Evolutionary conservation across 2,113 vertebrate genomes (phyloP), one percentile per base, ranked within the genome.

Genomic region (Merops nubicus): DNA sequence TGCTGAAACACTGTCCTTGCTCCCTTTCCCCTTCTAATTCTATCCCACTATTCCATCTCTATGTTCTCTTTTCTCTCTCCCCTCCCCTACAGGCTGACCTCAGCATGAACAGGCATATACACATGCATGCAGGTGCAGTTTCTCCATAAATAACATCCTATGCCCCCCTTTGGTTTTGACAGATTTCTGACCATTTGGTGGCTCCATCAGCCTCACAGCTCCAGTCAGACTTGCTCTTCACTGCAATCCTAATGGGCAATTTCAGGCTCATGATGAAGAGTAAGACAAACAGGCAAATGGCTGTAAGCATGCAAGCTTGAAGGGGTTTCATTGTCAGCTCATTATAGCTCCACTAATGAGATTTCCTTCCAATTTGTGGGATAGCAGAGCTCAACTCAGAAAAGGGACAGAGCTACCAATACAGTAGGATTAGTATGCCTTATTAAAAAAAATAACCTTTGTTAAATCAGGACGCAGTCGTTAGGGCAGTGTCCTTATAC

Each of bases 301-400:
- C 82, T 8, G 19, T 83, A 97, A 97, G 96, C 96, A 87, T 0
- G 40, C 72, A 96, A 78, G 93, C 94, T 97, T 97, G 96, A 97
- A 97, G 93, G 87, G 91, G 84, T 93, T 97, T 97, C 93, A 85
- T 94, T 97, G 95, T 95, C 92, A 96, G 94, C 96, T 97, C 96
- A 97, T 97, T 97, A 97, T 91, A 97, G 91, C 82, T 96, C 93
- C 89, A 94, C 96, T 97, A 97, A 97, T 96, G 96, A 97, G 96
- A 97, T 97, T 97, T 97, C 93, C 91, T 91, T 96, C 94, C 96
- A 97, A 97, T 97, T 97, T 97, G 94, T 93, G 90, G 93, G 79
- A 95, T 94, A 94, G 92, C 81, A 96, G 84, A 95, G 84, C 94
- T 95, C 93, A 87, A 94, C 81, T 95, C 81, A 91, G 94, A 96